Conservation (phyloP, 2,113 vertebrate species). For the Salvelinus namaycush region DNA sequence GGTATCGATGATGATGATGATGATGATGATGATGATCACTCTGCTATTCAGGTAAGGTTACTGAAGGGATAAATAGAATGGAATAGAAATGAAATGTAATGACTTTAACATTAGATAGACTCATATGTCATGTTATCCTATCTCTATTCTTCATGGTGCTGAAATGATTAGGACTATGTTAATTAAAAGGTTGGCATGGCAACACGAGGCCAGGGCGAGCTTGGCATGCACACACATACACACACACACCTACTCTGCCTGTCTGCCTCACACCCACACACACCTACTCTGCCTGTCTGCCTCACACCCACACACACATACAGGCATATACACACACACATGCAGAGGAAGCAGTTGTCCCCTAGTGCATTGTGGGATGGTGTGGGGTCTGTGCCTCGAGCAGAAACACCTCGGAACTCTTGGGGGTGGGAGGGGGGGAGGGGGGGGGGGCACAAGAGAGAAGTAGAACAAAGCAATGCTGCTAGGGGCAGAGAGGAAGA, state of each 20-base stretch:
- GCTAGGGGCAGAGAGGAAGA: too few relatives aligned
- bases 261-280: not conserved
- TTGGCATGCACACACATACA: not conserved
- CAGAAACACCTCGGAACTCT: not conserved
- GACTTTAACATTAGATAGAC: too few relatives aligned
- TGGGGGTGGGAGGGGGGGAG: not conserved
- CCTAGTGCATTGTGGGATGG: not conserved
- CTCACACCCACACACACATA: not conserved
- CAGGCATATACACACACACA: too few relatives aligned
- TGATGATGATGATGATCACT: constrained; percentile 2
- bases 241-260: too few relatives aligned
- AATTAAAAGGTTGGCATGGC: constrained; percentile 49
- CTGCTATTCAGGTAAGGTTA: constrained; percentile 36
- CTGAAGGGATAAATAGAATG: constrained; percentile 40
- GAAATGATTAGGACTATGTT: constrained; percentile 43
- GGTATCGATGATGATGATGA: constrained; percentile 27
- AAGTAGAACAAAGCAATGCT: too few relatives aligned
- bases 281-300: not conserved
- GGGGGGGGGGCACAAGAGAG: not conserved
- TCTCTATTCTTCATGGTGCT: constrained; percentile 14
- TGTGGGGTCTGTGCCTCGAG: not conserved
- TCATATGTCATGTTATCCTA: not conserved
- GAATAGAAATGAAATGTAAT: not conserved
- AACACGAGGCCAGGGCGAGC: constrained; percentile 23
- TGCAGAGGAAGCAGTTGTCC: not conserved